phyloP scores from a whole-genome alignment of 2,797 vertebrate species.

The Harpagifer antarcticus region DNA sequence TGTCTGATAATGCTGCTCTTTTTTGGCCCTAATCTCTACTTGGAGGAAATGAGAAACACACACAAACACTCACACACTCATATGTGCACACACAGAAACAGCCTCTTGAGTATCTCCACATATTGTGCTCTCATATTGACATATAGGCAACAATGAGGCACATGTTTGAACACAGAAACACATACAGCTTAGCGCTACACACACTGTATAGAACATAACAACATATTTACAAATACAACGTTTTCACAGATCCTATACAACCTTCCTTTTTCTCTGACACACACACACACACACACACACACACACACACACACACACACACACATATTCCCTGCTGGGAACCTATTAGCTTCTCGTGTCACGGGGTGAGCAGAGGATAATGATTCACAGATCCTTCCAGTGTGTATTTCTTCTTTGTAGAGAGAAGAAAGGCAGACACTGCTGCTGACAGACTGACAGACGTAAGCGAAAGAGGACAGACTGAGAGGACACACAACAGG shows the following conservation, averaged over 20 bases:
- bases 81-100: conserved; percentile 12
- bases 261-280: background rate
- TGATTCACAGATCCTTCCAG: conserved; percentile 59
- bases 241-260: background rate
- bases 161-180: conserved; percentile 8
- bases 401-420: conserved; percentile 39
- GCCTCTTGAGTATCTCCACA: conserved; percentile 44
- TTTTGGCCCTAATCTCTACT: conserved; percentile 75
- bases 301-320: conserved; percentile 21
- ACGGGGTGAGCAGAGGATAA: conserved; percentile 60
- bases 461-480: conserved; percentile 16
- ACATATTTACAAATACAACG: conserved; percentile 1
- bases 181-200: conserved; percentile 4
- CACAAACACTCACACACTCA: conserved; percentile 60
- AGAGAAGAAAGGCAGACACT: conserved; percentile 41
- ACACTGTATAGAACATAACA: background rate
- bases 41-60: conserved; percentile 78
- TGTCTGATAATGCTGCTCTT: conserved; percentile 77
- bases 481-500: conserved; percentile 61
- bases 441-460: conserved; percentile 38
- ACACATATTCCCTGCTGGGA: conserved; percentile 49
- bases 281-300: background rate
- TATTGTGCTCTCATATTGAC: conserved; percentile 10
- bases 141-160: background rate
- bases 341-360: conserved; percentile 62